Conservation (phyloP, 2,797 vertebrate genomes). For the Muscicapa striata region DNA sequence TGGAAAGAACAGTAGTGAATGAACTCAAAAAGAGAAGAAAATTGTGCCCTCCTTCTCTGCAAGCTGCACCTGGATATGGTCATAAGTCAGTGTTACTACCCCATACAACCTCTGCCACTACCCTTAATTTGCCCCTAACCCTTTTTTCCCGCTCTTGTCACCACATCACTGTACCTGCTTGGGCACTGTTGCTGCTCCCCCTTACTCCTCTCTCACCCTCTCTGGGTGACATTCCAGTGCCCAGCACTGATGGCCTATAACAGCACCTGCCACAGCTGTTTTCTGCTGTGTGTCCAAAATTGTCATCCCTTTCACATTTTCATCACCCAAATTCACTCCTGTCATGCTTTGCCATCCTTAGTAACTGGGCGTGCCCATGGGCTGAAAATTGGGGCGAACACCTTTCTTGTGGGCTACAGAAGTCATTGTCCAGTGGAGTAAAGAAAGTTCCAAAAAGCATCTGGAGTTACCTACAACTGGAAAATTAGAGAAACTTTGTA, state of each 20-base stretch:
- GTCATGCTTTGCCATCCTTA: neutral
- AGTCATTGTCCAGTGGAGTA: neutral
- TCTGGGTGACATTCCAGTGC: neutral
- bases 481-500: neutral
- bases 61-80: neutral
- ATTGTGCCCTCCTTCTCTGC: neutral
- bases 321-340: neutral
- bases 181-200: neutral
- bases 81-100: neutral
- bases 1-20: neutral
- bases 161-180: neutral
- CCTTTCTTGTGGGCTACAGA: neutral
- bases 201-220: neutral
- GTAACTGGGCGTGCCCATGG: neutral
- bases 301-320: neutral
- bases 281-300: neutral
- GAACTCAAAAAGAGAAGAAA: neutral
- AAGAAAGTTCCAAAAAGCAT: neutral
- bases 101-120: neutral
- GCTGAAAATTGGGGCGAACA: neutral
- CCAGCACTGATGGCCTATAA: neutral
- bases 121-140: neutral
- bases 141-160: neutral
- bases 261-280: neutral
- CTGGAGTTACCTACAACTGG: neutral